Base-by-base conservation (phyloP, 2,888 invertebrate genomes). In the Nomada goodeniana region DNA sequence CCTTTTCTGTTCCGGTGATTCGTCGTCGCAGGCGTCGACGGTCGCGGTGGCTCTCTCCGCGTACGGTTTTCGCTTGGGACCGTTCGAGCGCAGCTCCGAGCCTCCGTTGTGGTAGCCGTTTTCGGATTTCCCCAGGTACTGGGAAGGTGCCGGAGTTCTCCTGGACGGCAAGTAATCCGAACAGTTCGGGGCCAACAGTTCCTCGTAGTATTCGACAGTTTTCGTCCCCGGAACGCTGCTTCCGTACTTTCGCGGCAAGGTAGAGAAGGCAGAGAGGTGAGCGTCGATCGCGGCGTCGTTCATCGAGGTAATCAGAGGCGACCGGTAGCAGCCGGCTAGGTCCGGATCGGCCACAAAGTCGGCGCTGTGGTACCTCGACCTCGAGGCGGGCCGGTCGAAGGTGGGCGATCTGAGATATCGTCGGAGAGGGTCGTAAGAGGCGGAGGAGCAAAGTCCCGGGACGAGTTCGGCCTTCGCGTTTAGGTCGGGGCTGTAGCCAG, bases 151-250 rank as follows among this genome's bases (percentile, higher is more conserved):
- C 0, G 90, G 88, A 0, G 92, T 91, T 63, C 88, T 91, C 26
- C 92, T 82, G 3, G 88, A 63, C 15, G 90, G 80, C 20, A 91
- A 76, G 73, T 91, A 91, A 60, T 92, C 92, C 3, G 91, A 84
- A 70, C 88, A 87, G 29, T 80, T 89, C 1, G 93, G 93, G 0
- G 93, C 84, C 64, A 93, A 72, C 11, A 93, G 82, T 50, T 93
- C 92, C 80, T 93, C 93, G 75, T 91, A 93, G 73, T 93, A 93
- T 63, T 92, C 91, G 1, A 92, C 90, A 4, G 91, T 91, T 79
- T 92, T 93, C 0, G 92, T 91, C 42, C 92, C 91, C 0, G 76
- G 4, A 0, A 47, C n/a, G n/a, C 18, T 47, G 63, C 86, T 88
- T 3, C 90, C 90, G 52, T 92, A 93, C 59, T 91, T 92, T 50